These are phyloP conservation scores for Loripinus fragilis DNA, from an alignment of 2,888 invertebrate species.

Conservation along the genomic window DNA sequence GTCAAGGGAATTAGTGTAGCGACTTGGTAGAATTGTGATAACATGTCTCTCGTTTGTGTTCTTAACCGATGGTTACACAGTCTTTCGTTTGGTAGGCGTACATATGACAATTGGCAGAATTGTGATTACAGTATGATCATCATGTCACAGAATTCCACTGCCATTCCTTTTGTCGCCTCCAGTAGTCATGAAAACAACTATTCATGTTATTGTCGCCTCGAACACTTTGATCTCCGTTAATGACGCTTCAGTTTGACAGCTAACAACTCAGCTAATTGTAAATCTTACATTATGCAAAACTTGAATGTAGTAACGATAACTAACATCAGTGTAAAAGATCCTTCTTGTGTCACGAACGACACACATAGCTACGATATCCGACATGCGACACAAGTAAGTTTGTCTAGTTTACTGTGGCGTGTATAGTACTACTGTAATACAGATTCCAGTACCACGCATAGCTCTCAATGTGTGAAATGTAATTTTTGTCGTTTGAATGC, in stretches of 20 bases:
- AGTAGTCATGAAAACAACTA: neutral
- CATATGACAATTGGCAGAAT: too few relatives aligned
- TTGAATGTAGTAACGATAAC: neutral
- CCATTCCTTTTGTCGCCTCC: neutral
- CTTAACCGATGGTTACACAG: too few relatives aligned
- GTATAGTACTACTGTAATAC: neutral
- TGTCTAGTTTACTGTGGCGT: neutral
- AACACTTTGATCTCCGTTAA: constrained; percentile 11
- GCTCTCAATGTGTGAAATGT: neutral
- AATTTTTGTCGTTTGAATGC: too few relatives aligned
- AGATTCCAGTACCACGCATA: neutral
- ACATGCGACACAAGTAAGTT: neutral
- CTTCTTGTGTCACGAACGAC: constrained; percentile 5
- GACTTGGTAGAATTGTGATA: too few relatives aligned
- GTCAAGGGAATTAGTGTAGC: too few relatives aligned
- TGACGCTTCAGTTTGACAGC: neutral
- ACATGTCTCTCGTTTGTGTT: too few relatives aligned
- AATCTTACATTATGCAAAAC: constrained; percentile 3
- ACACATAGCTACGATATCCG: neutral
- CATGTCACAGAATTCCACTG: neutral
- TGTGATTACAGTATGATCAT: too few relatives aligned
- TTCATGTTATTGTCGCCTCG: constrained; percentile 2
- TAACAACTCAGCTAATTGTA: constrained; percentile 1
- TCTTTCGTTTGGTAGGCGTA: too few relatives aligned
- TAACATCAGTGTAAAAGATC: neutral